Percentiles rank a stretch among this genome's conserved stretches.
phyloP scores from a whole-genome alignment of 2,888 invertebrate genomes.

The Andrena hattorfiana region DNA sequence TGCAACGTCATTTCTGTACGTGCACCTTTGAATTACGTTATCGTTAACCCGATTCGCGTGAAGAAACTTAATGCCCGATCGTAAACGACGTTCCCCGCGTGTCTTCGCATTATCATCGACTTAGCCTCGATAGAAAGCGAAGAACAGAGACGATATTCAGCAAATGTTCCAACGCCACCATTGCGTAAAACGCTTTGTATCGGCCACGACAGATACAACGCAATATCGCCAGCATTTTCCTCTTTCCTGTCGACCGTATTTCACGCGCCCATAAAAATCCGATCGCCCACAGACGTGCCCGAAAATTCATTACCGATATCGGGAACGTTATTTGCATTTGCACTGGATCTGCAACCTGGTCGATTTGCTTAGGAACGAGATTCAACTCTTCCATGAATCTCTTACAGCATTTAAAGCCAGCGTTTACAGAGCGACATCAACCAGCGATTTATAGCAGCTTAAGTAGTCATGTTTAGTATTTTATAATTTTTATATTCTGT shows the following conservation, averaged over 20 bases:
- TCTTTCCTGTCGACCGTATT: neutral
- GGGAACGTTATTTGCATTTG: constrained; percentile 14
- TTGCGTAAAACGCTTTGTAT: constrained; percentile 2
- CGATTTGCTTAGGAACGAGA: no score
- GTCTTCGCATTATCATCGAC: constrained; percentile 2
- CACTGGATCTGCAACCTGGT: no score
- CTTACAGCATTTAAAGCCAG: no score
- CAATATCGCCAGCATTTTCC: constrained; percentile 16
- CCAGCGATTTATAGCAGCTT: no score
- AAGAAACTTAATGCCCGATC: constrained; percentile 1
- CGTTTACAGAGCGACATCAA: no score
- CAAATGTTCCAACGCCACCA: constrained; percentile 1
- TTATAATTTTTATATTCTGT: no score
- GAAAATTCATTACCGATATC: constrained; percentile 20
- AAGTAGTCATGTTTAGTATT: no score
- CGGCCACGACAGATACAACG: neutral
- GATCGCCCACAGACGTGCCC: constrained; percentile 3
- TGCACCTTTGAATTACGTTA: neutral
- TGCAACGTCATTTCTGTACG: neutral
- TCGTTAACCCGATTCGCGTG: constrained; percentile 1
- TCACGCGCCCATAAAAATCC: neutral
- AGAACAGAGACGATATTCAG: neutral
- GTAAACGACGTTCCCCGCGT: neutral
- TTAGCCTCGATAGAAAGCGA: neutral
- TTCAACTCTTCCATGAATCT: no score